Percentiles rank a stretch among this genome's conserved stretches.
These are phyloP conservation scores for Hydraecia micacea DNA, from an alignment of 2,888 invertebrate genomes.

Conservation along the genomic window DNA sequence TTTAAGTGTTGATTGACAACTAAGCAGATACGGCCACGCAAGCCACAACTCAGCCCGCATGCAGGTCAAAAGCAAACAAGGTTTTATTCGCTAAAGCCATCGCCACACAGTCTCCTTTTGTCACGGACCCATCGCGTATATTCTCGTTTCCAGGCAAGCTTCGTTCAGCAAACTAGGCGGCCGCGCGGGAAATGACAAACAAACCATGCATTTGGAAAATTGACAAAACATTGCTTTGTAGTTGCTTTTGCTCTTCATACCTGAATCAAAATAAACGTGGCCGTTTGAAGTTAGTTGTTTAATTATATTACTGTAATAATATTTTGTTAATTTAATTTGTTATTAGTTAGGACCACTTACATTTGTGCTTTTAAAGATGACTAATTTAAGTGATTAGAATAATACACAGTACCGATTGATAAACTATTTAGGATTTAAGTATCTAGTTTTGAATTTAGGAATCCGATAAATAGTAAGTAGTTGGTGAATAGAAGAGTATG, in stretches of 20 bases:
- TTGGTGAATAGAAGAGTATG: background rate
- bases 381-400: background rate
- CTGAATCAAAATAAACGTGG: background rate
- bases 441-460: background rate
- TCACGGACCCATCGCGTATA: constrained; percentile 8
- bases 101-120: constrained; percentile 22
- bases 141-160: constrained; percentile 26
- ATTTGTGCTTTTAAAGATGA: background rate
- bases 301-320: background rate
- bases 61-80: constrained; percentile 31
- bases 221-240: constrained; percentile 39
- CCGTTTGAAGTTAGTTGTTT: background rate
- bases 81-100: constrained; percentile 31
- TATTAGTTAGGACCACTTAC: too few relatives aligned
- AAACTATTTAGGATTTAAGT: background rate
- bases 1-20: background rate
- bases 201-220: constrained; percentile 37
- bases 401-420: background rate
- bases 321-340: background rate
- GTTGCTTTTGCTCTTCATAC: constrained; percentile 16
- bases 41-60: constrained; percentile 36
- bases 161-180: constrained; percentile 35
- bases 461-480: background rate
- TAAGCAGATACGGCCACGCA: background rate
- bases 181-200: constrained; percentile 44